These are phyloP conservation scores for Serinus canaria DNA, from an alignment of 2,113 vertebrate species.

Conservation along the genomic window DNA sequence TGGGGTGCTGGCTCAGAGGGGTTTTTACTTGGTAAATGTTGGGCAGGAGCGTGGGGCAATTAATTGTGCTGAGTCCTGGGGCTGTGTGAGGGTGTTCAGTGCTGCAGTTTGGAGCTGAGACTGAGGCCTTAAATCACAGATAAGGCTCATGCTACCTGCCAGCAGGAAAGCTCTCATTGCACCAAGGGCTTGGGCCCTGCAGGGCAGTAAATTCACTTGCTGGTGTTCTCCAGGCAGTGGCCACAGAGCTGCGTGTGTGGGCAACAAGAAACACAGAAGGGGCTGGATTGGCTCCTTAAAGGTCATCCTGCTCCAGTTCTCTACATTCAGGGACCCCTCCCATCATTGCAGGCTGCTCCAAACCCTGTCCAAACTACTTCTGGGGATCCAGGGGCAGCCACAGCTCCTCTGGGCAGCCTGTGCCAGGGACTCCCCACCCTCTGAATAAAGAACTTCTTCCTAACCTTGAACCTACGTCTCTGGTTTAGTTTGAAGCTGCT, in stretches of 20 bases:
- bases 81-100: neutral
- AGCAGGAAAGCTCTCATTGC: neutral
- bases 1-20: neutral
- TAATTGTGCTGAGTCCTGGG: neutral
- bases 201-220: neutral
- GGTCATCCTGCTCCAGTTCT: neutral
- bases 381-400: neutral
- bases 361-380: fast-evolving
- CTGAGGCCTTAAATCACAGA: neutral
- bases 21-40: neutral
- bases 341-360: fast-evolving
- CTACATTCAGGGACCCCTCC: neutral
- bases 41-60: neutral
- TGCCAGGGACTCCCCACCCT: neutral
- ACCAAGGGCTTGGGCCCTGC: neutral
- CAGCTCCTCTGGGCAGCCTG: neutral
- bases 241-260: fast-evolving
- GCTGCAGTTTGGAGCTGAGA: neutral
- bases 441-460: neutral
- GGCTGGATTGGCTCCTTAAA: neutral
- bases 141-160: neutral
- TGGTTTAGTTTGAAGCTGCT: neutral
- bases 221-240: neutral
- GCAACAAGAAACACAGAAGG: neutral
- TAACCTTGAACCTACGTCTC: neutral